These are phyloP conservation scores for Sinotaia quadrata DNA, from an alignment of 2,888 invertebrate genomes.

Conservation along the genomic window DNA sequence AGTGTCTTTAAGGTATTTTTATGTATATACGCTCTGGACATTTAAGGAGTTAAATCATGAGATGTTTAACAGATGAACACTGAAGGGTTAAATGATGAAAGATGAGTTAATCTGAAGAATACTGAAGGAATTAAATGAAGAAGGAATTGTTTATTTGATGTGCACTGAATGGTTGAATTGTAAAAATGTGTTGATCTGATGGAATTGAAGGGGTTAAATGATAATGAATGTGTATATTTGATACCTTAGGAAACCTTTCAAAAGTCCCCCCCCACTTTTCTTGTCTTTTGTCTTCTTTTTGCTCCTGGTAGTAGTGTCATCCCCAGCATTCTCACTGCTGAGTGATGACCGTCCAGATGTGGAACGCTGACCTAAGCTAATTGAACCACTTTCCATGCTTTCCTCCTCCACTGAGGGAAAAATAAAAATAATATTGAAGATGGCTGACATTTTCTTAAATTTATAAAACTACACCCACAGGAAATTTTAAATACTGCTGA, in stretches of 20 bases:
- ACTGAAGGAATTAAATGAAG: neutral
- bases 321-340: conserved; percentile 57
- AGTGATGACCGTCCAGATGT: conserved; percentile 63
- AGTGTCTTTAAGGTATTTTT: too few relatives aligned
- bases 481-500: neutral
- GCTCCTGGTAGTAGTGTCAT: conserved; percentile 44
- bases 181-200: neutral
- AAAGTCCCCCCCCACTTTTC: conserved; percentile 76
- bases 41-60: too few relatives aligned
- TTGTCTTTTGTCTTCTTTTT: conserved; percentile 60
- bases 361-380: conserved; percentile 45
- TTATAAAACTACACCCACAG: neutral
- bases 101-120: too few relatives aligned
- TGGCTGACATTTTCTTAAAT: neutral
- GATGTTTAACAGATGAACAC: too few relatives aligned
- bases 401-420: conserved; percentile 74
- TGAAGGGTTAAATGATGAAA: too few relatives aligned
- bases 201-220: neutral
- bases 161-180: neutral
- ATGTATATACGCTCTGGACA: too few relatives aligned
- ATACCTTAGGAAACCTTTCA: conserved; percentile 79
- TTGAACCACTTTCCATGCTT: conserved; percentile 70
- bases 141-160: neutral
- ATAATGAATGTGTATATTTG: neutral
- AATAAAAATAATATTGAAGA: neutral